Percentiles rank a stretch among this genome's conserved stretches.
phyloP scores from a whole-genome alignment of 2,888 invertebrate species.

The Leuctra nigra region DNA sequence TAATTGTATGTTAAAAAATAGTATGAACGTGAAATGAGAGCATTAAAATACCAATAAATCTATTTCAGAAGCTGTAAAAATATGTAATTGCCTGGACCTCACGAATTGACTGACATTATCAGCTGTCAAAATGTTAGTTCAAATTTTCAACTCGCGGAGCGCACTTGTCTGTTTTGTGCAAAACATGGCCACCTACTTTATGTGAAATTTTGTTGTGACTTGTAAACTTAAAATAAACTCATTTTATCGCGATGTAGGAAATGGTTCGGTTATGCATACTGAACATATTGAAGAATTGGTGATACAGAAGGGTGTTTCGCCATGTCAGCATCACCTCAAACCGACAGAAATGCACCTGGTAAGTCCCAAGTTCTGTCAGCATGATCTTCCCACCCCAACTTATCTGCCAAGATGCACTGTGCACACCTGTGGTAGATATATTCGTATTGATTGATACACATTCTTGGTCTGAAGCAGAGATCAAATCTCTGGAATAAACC shows the following conservation, averaged over 20 bases:
- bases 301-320: constrained; percentile 36
- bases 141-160: constrained; percentile 4
- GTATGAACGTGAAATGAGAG: no score
- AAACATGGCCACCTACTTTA: constrained; percentile 26
- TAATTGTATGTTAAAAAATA: no score
- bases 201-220: constrained; percentile 6
- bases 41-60: no score
- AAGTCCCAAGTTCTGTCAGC: constrained; percentile 29
- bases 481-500: no score
- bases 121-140: constrained; percentile 9
- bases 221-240: constrained; percentile 26
- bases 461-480: no score
- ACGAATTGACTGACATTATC: no score
- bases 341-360: constrained; percentile 44
- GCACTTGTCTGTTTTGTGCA: constrained; percentile 11
- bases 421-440: constrained; percentile 9
- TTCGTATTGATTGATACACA: constrained; percentile 5
- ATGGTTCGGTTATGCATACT: constrained; percentile 27
- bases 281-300: constrained; percentile 21
- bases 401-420: constrained; percentile 13
- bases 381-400: constrained; percentile 23
- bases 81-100: no score
- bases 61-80: no score
- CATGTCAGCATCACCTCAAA: constrained; percentile 44
- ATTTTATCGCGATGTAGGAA: constrained; percentile 21